These are phyloP conservation scores for Lagopus leucura DNA, from an alignment of 2,113 vertebrate genomes.

Conservation along the genomic window DNA sequence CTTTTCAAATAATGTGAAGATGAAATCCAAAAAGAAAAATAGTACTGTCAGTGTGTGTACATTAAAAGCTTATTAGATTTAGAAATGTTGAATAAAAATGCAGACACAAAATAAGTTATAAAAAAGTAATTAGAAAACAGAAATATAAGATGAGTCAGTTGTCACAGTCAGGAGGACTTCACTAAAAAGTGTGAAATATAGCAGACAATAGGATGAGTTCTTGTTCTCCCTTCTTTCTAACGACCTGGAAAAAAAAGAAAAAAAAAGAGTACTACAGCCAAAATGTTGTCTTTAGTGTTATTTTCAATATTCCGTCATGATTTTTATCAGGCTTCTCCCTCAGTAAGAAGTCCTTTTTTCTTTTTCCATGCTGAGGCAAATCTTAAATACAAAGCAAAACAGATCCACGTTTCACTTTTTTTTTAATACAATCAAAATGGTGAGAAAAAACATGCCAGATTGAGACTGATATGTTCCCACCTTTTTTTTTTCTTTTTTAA, in stretches of 20 bases:
- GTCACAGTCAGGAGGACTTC: neutral
- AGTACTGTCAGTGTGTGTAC: neutral
- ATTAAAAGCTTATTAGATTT: neutral
- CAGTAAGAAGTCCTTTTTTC: conserved; percentile 25
- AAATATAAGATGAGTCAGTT: neutral
- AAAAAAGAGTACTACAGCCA: neutral
- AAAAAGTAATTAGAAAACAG: neutral
- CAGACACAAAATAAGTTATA: neutral
- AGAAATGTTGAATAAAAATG: conserved; percentile 6
- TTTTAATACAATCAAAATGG: neutral
- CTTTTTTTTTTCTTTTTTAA: neutral
- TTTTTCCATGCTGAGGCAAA: neutral
- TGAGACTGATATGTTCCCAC: neutral
- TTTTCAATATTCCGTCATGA: conserved; percentile 12
- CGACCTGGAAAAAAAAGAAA: neutral
- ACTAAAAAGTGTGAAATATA: conserved; percentile 21
- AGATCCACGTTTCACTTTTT: conserved; percentile 23
- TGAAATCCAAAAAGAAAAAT: neutral
- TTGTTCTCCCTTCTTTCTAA: conserved; percentile 10
- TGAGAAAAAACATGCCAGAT: neutral
- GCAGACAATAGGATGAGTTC: neutral
- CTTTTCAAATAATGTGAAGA: neutral
- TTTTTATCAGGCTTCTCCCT: conserved; percentile 40
- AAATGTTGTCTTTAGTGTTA: conserved; percentile 31
- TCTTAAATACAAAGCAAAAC: conserved; percentile 7